Evolutionary conservation across 1,140 invertebrate genomes (phyloP), one percentile per base, ranked within the genome.

Genomic region (Caenorhabditis brenneri): DNA sequence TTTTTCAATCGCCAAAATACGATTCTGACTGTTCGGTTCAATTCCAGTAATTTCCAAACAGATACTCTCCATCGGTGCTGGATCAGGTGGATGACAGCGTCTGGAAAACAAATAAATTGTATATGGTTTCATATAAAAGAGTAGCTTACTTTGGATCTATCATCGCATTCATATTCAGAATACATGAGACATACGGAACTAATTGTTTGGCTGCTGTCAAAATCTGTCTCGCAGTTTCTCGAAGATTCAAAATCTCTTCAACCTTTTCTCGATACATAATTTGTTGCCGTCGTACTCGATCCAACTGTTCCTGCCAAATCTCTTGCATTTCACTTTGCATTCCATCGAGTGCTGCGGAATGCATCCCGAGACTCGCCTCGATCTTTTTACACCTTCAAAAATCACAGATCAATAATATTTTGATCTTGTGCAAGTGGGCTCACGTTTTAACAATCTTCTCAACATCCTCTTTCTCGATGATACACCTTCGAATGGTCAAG

Each of bases 1-100:
- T 87, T 88, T 89, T 53, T 90, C 88, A 74, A 90, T 90, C 16
- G 89, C 90, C 33, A 87, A 80, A 48, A 89, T 83, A 15, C 89
- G 51, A 27, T 79, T 82, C 39, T 88, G 49, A 86, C 86, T 86
- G 69, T 90, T 88, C 3, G 88, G 89, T 22, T 84, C 86, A 12
- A 90, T 86, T n/a, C 84, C 87, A 2, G 79, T 60, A 16, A 90
- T 90, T 81, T 90, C 83, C n/a, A 81, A 31, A 79, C 89, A 90
- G 27, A 90, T 90, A 79, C 88, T 87, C 60, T 90, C 90, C 89
- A 90, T 90, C 33, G 89, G 89, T n/a, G 89, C 87, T 27, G 82
- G 83, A 31, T 87, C 81, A 7, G 84, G 80, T 19, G 88, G 58
- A 31, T 85, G 80, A 15, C 58, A 83, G 27, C 89, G 84, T 65